phyloP scores from a whole-genome alignment of 2,888 invertebrate genomes.

The Callimorpha dominula region DNA sequence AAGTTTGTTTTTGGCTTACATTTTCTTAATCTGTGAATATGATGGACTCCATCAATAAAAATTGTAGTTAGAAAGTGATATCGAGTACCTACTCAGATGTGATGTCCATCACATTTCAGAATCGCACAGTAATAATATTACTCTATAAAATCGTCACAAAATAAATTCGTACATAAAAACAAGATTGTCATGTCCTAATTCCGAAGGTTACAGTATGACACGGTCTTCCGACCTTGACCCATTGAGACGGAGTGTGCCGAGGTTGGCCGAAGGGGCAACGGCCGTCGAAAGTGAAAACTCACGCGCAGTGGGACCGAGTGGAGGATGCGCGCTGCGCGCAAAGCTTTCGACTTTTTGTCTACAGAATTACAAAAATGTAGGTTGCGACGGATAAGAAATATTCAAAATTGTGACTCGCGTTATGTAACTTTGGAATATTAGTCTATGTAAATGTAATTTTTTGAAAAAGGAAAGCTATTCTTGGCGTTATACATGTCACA shows the following conservation, averaged over 20 bases:
- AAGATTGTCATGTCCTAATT: conserved; percentile 26
- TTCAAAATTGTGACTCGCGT: background rate
- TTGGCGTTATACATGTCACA: background rate
- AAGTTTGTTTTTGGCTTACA: no score
- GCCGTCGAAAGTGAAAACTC: conserved; percentile 76
- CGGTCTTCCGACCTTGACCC: conserved; percentile 66
- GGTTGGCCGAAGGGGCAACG: conserved; percentile 67
- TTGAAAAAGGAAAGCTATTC: background rate
- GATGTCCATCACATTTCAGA: background rate
- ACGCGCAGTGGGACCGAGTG: conserved; percentile 59
- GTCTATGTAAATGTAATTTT: background rate
- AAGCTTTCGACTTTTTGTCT: conserved; percentile 60
- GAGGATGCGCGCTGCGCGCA: conserved; percentile 48
- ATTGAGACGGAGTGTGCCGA: conserved; percentile 64
- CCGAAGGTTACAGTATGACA: conserved; percentile 36
- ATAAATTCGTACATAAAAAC: background rate
- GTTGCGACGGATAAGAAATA: conserved; percentile 5
- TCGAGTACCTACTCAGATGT: no score
- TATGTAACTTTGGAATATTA: background rate
- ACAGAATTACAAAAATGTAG: conserved; percentile 19
- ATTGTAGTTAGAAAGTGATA: no score
- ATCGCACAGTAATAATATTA: background rate
- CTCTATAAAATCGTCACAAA: background rate
- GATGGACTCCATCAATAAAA: no score
- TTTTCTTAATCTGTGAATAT: no score